Conservation (phyloP, 2,797 vertebrate species). For the Danio jaintianensis region DNA sequence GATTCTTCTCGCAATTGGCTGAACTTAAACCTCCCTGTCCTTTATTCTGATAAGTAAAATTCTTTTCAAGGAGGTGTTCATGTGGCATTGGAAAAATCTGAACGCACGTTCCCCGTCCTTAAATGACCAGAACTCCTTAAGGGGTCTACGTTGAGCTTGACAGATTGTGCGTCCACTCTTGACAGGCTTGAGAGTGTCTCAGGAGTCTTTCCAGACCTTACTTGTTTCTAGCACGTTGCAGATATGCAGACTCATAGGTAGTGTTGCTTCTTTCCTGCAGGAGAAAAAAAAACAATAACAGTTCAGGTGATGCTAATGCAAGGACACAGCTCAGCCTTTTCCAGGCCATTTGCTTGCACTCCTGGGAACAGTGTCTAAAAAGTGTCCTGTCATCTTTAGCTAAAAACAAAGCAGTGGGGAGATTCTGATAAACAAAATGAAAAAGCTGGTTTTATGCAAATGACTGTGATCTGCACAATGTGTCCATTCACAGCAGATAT, state of each 20-base stretch:
- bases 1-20: conserved; percentile 58
- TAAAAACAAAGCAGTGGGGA: not conserved
- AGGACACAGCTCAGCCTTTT: conserved; percentile 41
- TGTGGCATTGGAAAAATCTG: conserved; percentile 48
- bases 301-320: conserved; percentile 40
- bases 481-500: conserved; percentile 26
- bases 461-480: conserved; percentile 16
- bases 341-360: conserved; percentile 1
- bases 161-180: conserved; percentile 53
- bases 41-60: conserved; percentile 68
- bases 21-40: conserved; percentile 59
- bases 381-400: conserved; percentile 12
- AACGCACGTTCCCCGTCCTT: conserved; percentile 59
- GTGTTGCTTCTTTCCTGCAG: conserved; percentile 46
- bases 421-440: conserved; percentile 4
- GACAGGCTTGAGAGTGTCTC: conserved; percentile 46
- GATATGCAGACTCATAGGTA: conserved; percentile 40
- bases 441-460: conserved; percentile 8
- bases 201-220: conserved; percentile 51
- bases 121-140: conserved; percentile 68
- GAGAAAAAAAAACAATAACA: conserved; percentile 50
- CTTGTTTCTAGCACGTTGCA: conserved; percentile 18
- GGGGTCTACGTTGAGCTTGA: conserved; percentile 59
- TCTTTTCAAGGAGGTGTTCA: conserved; percentile 60
- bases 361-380: conserved; percentile 13